These are phyloP conservation scores for Entelurus aequoreus DNA, from an alignment of 2,113 vertebrate genomes.

Conservation along the genomic window DNA sequence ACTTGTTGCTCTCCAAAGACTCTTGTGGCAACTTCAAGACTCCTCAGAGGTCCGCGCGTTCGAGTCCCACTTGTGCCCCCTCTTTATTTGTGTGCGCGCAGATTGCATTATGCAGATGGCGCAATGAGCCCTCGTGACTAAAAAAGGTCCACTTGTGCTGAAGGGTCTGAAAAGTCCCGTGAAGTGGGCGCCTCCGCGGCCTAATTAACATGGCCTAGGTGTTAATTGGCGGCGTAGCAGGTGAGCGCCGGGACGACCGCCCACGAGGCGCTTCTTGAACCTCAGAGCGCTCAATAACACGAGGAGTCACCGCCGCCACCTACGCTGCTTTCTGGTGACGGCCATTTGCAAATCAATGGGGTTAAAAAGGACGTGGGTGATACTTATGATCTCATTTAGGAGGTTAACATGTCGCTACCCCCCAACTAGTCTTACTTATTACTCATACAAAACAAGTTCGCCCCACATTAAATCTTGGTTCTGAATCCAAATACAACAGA, in stretches of 20 bases:
- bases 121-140: conserved; percentile 48
- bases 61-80: conserved; percentile 28
- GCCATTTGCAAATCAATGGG: conserved; percentile 68
- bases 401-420: conserved; percentile 35
- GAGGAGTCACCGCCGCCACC: conserved; percentile 41
- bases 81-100: conserved; percentile 33
- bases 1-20: conserved; percentile 28
- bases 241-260: conserved; percentile 41
- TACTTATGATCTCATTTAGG: conserved; percentile 57
- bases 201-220: conserved; percentile 74
- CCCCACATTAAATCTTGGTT: no score
- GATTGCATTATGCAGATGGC: conserved; percentile 57
- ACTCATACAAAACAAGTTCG: no score
- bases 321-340: conserved; percentile 7
- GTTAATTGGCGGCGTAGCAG: conserved; percentile 71
- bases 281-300: conserved; percentile 47
- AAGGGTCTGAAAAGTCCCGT: conserved; percentile 62
- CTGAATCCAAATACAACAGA: no score
- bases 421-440: no score
- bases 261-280: conserved; percentile 52
- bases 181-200: conserved; percentile 67
- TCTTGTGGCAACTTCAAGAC: conserved; percentile 29
- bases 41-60: conserved; percentile 11
- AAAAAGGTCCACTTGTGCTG: conserved; percentile 65
- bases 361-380: conserved; percentile 68